These are phyloP conservation scores for Centropus bengalensis DNA, from an alignment of 2,113 vertebrate species.

Conservation along the genomic window DNA sequence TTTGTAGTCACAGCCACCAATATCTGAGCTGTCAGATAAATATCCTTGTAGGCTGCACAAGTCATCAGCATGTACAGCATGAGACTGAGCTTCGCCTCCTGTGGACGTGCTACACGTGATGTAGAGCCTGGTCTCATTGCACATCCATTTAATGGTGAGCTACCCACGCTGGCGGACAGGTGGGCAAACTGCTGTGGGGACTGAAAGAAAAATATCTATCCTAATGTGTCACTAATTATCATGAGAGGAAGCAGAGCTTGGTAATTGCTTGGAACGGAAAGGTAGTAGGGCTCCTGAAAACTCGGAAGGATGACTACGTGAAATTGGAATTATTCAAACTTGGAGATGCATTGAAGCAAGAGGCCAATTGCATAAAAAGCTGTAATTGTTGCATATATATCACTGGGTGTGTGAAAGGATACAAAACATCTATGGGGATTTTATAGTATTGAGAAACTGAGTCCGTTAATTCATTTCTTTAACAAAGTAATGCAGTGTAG, in stretches of 20 bases:
- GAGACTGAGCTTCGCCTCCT: not conserved
- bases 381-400: not conserved
- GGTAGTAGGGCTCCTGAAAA: not conserved
- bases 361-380: not conserved
- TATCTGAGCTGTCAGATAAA: not conserved
- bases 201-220: not conserved
- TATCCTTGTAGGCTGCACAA: not conserved
- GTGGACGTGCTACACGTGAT: rapidly evolving
- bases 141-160: not conserved
- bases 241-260: not conserved
- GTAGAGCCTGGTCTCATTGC: not conserved
- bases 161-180: not conserved
- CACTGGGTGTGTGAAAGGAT: not conserved
- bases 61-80: rapidly evolving
- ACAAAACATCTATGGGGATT: not conserved
- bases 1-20: not conserved
- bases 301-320: not conserved
- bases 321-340: not conserved
- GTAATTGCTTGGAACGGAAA: not conserved
- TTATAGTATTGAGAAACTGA: not conserved
- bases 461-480: not conserved
- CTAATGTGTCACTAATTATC: not conserved
- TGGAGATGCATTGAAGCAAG: not conserved
- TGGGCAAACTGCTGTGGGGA: not conserved
- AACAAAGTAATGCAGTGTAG: not conserved